Evolutionary conservation across 2,797 vertebrate genomes (phyloP).

Genomic region (Schizopygopsis pylzovi): DNA sequence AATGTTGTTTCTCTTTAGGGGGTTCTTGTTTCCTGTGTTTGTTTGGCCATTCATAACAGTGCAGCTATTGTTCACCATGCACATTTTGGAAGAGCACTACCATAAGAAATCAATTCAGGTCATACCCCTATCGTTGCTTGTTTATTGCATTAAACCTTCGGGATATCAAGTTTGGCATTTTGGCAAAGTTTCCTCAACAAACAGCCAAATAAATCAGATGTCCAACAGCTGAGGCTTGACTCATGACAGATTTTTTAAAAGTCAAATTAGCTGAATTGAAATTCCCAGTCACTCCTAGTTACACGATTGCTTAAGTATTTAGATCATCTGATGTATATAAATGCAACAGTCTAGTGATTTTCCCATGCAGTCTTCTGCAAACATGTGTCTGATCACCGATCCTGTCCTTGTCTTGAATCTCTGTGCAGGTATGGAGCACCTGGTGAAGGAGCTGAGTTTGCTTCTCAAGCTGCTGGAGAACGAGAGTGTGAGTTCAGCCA

Average conservation of each 20-base stretch:
- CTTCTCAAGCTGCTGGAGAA: slow-evolving; percentile 94
- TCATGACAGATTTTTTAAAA: not conserved
- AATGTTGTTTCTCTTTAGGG: slow-evolving; percentile 32
- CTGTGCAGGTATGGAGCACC: slow-evolving; percentile 87
- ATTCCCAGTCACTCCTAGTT: slow-evolving; percentile 12
- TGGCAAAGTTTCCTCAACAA: slow-evolving; percentile 43
- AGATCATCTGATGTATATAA: not conserved
- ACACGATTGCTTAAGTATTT: not conserved
- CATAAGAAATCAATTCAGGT: slow-evolving; percentile 60
- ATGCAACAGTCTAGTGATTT: not conserved
- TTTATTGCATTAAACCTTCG: slow-evolving; percentile 57
- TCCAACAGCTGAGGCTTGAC: slow-evolving; percentile 50
- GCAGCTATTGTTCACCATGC: slow-evolving; percentile 52
- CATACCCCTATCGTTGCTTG: slow-evolving; percentile 52
- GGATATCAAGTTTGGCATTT: slow-evolving; percentile 50
- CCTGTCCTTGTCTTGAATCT: slow-evolving; percentile 9
- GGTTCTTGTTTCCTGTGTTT: slow-evolving; percentile 58
- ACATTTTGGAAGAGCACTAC: slow-evolving; percentile 41
- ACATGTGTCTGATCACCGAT: slow-evolving; percentile 55
- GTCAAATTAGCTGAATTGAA: slow-evolving; percentile 27
- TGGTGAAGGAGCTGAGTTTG: slow-evolving; percentile 87
- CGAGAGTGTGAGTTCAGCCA: slow-evolving; percentile 89
- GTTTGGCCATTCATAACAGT: slow-evolving; percentile 55
- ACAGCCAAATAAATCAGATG: slow-evolving; percentile 58
- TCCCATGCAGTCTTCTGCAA: not conserved